Base-by-base conservation (phyloP, 1,140 invertebrate genomes). In the Sycobia sp. region DNA sequence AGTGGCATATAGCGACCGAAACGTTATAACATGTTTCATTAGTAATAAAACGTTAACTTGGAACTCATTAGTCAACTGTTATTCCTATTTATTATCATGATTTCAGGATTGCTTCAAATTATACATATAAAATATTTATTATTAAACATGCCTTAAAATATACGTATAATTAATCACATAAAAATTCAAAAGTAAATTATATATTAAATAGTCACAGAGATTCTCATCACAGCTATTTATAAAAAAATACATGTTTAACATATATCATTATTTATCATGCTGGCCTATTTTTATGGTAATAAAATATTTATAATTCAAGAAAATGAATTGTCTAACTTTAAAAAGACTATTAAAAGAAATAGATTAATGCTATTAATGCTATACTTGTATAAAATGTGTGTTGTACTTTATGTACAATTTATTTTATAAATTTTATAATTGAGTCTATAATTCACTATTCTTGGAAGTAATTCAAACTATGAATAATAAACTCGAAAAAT, bases 241-340 rank as follows among this genome's bases (percentile, higher is more conserved):
- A 4, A 13, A 61, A 49, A 11, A 14, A 60, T n/a, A 44, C 36
- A 53, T 22, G 47, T 59, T 60, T n/a, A 51, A 34, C 20, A 39
- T 51, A 51, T 16, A 53, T 51, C 38, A 47, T 59, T 53, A 61
- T 53, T 61, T 43, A 53, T 53, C 25, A 41, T 53, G 18, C 7
- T 61, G 38, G 29, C 29, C 49, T 53, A 44, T 61, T 25, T 60
- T 51, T 10, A 39, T n/a, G 36, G 11, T 50, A 51, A 29, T 39
- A 49, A 23, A 44, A n/a, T 32, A 43, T 27, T 18, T 41, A 32
- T 44, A 22, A 34, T 25, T 22, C 43, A 23, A 25, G 14, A 22
- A 38, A 20, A 38, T 49, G 34, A 16, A 36, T 38, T 58, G 39
- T 49, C 34, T 36, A 49, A 29, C 13, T 38, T 16, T 5, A n/a